Evolutionary conservation across 2,113 vertebrate species (phyloP).

Genomic region (Cyprinus carpio): DNA sequence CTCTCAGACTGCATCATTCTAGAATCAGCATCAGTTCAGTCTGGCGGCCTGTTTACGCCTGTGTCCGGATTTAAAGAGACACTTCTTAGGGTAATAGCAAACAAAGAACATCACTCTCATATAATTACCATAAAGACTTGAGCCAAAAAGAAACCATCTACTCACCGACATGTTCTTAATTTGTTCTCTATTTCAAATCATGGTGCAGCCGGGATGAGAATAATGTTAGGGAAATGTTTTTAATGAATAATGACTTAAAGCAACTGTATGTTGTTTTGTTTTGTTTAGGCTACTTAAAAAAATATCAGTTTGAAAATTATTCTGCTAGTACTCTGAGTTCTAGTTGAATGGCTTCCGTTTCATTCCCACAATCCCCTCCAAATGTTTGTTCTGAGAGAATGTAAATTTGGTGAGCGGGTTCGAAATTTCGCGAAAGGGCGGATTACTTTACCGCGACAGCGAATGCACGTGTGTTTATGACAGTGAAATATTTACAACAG

Average conservation of each 20-base stretch:
- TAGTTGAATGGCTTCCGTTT: not conserved
- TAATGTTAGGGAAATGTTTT: not conserved
- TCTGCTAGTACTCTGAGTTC: not conserved
- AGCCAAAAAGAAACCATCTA: not conserved
- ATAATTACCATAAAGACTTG: not conserved
- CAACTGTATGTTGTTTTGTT: not conserved
- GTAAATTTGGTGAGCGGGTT: no score
- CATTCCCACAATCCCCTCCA: not conserved
- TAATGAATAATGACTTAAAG: not conserved
- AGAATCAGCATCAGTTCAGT: not conserved
- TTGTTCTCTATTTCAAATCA: not conserved
- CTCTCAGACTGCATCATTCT: not conserved
- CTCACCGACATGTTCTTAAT: not conserved
- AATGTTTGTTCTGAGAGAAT: not conserved
- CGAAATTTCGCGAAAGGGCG: no score
- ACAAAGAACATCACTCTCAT: not conserved
- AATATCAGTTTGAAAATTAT: not conserved
- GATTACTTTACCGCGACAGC: no score
- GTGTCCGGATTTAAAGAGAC: not conserved
- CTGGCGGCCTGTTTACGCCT: not conserved
- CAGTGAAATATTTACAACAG: no score
- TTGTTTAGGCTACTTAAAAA: no score
- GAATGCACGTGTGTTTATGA: no score
- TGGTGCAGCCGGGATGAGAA: not conserved
- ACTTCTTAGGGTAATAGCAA: not conserved